Conservation (phyloP, 2,888 invertebrate genomes). For the Apamea monoglypha region DNA sequence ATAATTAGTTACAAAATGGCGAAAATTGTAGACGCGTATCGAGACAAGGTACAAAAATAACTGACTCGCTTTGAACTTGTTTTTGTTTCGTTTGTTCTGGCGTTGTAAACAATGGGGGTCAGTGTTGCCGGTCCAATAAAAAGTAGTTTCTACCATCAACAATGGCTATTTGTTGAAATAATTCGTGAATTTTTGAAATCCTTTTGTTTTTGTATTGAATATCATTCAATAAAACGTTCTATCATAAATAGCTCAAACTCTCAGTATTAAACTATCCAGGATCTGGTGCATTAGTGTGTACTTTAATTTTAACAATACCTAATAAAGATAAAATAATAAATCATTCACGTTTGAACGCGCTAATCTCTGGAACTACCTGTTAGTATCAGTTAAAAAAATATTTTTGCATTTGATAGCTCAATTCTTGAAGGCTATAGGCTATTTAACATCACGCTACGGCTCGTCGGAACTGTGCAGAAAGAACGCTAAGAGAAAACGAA, state of each 20-base stretch:
- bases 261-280: neutral
- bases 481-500: no score
- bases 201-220: neutral
- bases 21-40: slow-evolving; percentile 59
- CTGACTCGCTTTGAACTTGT: slow-evolving; percentile 77
- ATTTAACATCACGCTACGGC: no score
- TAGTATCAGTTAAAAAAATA: no score
- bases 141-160: slow-evolving; percentile 62
- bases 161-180: neutral
- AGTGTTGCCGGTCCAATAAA: slow-evolving; percentile 73
- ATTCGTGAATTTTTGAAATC: neutral
- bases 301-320: no score
- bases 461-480: no score
- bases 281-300: no score
- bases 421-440: no score
- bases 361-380: no score
- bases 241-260: neutral
- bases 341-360: no score
- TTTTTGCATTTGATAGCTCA: no score
- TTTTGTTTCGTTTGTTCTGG: slow-evolving; percentile 78
- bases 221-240: neutral
- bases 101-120: slow-evolving; percentile 81
- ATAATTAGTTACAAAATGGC: slow-evolving; percentile 50
- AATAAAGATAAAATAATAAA: no score
- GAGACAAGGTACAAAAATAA: slow-evolving; percentile 72